Base-by-base conservation (phyloP, 2,888 invertebrate species). In the Monoplex corrugatus region DNA sequence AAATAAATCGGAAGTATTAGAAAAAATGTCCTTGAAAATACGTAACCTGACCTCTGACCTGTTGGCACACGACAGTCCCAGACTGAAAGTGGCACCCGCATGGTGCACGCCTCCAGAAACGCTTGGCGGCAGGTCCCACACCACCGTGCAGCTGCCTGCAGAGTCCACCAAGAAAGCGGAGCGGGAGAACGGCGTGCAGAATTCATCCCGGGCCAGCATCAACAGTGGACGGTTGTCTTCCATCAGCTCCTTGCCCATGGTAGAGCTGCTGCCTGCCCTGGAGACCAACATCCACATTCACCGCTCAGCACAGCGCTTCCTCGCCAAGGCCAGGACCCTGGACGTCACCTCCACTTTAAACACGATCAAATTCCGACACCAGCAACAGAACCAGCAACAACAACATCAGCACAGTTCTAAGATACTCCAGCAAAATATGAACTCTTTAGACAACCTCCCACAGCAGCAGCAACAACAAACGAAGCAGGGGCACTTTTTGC, bases 251-350 rank as follows among this genome's bases (percentile, higher is more conserved):
- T 89, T 91, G 28, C 90, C 90, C 19, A 83, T 91, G 32, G 86
- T 87, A 19, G 91, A 91, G 35, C 83, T 91, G 3, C 87, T 91
- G 23, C 91, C 91, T 0, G 91, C 90, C 28, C 88, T 91, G 87
- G 91, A 91, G 63, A 83, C 38, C 44, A 91, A 88, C 57, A n/a
- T 87, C 0, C 35, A 57, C 5, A 6, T 57, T 45, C 72, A 57
- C 10, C 78, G 87, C 50, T 28, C 75, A 2, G 19, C 87, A 6
- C 87, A 80, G 40, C 87, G 87, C n/a, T 28, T 38, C 43, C 86
- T 68, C 13, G 40, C n/a, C 68, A 68, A 63, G 32, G 2, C 68
- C 50, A 86, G 38, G 68, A 86, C 68, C 13, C 28, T 86, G 38
- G 87, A 80, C 40, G 75, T 75, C 43, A 57, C 57, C 16, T 45